These are phyloP conservation scores for Dendrolimus punctatus DNA, from an alignment of 1,140 invertebrate species.

Conservation along the genomic window DNA sequence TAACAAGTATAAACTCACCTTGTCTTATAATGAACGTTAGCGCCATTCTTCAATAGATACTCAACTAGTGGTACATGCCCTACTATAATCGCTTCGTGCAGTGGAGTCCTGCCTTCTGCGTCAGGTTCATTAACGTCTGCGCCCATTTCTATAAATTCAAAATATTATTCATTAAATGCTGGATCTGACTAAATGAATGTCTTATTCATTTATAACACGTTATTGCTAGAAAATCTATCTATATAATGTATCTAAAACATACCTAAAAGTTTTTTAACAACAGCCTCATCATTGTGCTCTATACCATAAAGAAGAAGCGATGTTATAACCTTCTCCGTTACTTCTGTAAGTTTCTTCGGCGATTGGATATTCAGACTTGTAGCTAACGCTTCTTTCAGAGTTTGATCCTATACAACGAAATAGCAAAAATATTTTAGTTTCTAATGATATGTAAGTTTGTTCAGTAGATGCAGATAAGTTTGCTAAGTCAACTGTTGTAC, in stretches of 20 bases:
- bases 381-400: constrained; percentile 79
- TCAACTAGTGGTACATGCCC: constrained; percentile 81
- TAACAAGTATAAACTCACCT: constrained; percentile 34
- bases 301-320: constrained; percentile 85
- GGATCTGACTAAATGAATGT: too few species aligned
- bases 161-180: too few species aligned
- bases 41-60: constrained; percentile 85
- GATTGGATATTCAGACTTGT: constrained; percentile 78
- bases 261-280: constrained; percentile 70
- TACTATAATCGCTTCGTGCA: constrained; percentile 85
- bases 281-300: constrained; percentile 74
- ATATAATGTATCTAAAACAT: constrained; percentile 25
- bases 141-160: constrained; percentile 67
- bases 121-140: constrained; percentile 84
- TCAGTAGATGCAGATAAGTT: neutral
- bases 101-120: constrained; percentile 84
- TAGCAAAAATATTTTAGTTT: constrained; percentile 2
- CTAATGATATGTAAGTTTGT: neutral
- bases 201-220: neutral
- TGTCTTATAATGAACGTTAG: constrained; percentile 87
- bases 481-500: too few species aligned
- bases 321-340: constrained; percentile 84
- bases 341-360: constrained; percentile 78
- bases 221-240: neutral
- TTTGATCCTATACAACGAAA: constrained; percentile 65